Conservation (phyloP, 2,113 vertebrate species). For the Zosterops hypoxanthus region DNA sequence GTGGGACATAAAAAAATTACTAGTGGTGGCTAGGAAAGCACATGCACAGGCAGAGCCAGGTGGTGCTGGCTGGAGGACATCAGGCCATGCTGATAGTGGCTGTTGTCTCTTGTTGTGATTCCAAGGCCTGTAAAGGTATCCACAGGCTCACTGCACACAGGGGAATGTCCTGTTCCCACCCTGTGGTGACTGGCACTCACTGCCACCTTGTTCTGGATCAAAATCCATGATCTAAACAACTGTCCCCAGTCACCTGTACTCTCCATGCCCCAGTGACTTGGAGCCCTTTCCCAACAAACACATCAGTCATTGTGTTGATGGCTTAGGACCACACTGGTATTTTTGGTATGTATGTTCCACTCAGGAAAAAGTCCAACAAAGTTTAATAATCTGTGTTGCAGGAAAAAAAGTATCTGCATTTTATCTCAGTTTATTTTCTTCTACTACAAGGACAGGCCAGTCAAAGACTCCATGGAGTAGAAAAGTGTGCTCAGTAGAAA, state of each 20-base stretch:
- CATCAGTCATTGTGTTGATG: not conserved
- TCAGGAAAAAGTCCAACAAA: not conserved
- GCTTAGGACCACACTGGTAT: not conserved
- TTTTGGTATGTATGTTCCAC: not conserved
- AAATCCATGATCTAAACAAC: not conserved
- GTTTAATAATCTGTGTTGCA: not conserved
- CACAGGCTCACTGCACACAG: not conserved
- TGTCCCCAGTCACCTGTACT: not conserved
- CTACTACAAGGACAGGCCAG: not conserved
- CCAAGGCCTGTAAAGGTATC: not conserved
- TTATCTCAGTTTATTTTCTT: not conserved
- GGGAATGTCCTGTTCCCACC: not conserved
- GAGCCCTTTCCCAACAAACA: not conserved
- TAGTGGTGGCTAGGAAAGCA: not conserved
- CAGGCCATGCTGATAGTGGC: not conserved
- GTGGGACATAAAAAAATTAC: not conserved
- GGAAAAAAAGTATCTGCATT: not conserved
- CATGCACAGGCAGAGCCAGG: not conserved
- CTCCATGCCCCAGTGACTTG: not conserved
- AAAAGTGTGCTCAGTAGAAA: not conserved
- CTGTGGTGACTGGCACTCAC: not conserved
- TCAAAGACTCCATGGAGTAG: not conserved
- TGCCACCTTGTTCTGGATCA: not conserved
- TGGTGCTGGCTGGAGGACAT: not conserved
- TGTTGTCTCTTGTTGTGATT: accelerated